These are phyloP conservation scores for Scolopax bukidnonensis DNA, from an alignment of 2,797 vertebrate species.

Conservation along the genomic window DNA sequence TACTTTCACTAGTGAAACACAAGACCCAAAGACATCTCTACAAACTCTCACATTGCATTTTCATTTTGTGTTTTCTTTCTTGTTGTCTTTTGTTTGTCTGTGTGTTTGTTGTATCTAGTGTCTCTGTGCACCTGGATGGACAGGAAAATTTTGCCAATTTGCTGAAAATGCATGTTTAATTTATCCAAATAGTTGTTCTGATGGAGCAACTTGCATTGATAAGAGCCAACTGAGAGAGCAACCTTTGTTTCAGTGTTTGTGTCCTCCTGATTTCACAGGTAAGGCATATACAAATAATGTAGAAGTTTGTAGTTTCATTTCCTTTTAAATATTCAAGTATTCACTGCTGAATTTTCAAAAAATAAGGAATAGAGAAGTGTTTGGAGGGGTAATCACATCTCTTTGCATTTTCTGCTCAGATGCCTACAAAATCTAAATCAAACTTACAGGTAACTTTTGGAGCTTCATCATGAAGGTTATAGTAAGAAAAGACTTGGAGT, in stretches of 20 bases:
- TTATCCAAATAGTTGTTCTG: conserved; percentile 74
- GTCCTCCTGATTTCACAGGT: conserved; percentile 80
- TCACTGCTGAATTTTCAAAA: not conserved
- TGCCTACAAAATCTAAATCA: not conserved
- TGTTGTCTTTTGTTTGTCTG: not conserved
- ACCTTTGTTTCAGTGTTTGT: conserved; percentile 78
- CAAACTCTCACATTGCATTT: not conserved
- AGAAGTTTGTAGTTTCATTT: not conserved
- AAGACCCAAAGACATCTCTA: not conserved
- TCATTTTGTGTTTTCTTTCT: not conserved
- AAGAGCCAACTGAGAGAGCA: conserved; percentile 68
- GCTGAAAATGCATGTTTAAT: conserved; percentile 80
- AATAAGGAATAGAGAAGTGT: not conserved
- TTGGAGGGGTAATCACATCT: not conserved
- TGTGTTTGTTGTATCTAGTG: conserved; percentile 71
- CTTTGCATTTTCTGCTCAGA: not conserved
- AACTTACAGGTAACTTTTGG: not conserved
- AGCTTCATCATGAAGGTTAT: not conserved
- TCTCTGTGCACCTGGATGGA: conserved; percentile 80
- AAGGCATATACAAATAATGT: not conserved
- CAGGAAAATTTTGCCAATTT: conserved; percentile 81
- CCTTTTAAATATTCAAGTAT: not conserved
- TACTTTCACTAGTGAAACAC: not conserved
- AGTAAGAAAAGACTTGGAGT: not conserved
- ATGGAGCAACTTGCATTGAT: conserved; percentile 80